Evolutionary conservation across 2,797 vertebrate genomes (phyloP), one percentile per base, ranked within the genome.

Genomic region (Geotrypetes seraphini): DNA sequence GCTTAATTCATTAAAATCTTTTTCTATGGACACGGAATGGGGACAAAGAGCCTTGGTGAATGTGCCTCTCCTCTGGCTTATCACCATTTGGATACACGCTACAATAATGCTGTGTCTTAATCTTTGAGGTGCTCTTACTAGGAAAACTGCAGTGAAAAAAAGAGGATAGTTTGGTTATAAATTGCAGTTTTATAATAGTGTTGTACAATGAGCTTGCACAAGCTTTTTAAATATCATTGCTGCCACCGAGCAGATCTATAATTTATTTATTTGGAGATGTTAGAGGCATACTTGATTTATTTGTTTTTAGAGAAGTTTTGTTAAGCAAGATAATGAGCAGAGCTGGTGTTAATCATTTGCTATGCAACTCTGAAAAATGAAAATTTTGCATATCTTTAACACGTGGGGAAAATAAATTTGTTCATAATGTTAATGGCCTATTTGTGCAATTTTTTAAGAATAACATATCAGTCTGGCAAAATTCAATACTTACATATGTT

Each of bases 211-310:
- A 81, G 78, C 79, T 85, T 82, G 71, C 72, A 75, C 89, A 90
- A 86, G 88, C 90, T 91, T 91, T 96, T 96, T 90, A 89, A 94
- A 95, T 93, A 94, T 85, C 90, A 92, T 84, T 81, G 83, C 88
- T 92, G 90, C 90, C 89, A 92, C 69, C 60, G 83, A 84, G 83
- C 74, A 79, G 75, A 81, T 85, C 73, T 83, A 75, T 91, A 91
- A 92, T 89, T 91, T 91, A 92, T 91, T 89, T 89, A 86, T 90
- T 90, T 85, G 81, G 63, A 79, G 85, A 79, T 78, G 75, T 89
- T 91, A 66, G 64, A 84, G 78, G 74, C 81, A 71, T 76, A 86
- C 77, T 83, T 92, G 88, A 91, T 93, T 89, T 91, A 92, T 92
- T 90, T 89, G 87, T 86, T 90, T 88, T 86, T 88, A 79, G 81